Evolutionary conservation across 1,140 invertebrate species (phyloP).

Genomic region (Aphelenchoides besseyi): DNA sequence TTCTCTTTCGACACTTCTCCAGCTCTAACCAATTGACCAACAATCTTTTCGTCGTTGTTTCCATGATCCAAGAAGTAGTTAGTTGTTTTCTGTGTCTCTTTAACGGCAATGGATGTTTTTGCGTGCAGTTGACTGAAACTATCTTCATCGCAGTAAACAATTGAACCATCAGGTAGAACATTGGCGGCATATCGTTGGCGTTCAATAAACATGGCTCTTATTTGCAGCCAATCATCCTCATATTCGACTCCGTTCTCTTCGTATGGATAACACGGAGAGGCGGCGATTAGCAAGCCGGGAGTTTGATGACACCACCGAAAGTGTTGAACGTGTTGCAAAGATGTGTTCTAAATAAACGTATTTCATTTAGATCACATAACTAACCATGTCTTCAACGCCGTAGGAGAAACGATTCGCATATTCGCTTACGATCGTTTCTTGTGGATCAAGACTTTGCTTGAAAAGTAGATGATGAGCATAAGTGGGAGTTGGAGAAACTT

Average conservation of each 20-base stretch:
- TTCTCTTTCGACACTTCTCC: slow-evolving; percentile 4
- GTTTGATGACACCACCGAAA: slow-evolving; percentile 17
- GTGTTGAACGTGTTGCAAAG: slow-evolving; percentile 9
- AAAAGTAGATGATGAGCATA: slow-evolving; percentile 3
- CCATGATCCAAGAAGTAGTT: neutral
- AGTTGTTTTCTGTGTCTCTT: neutral
- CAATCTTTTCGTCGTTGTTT: neutral
- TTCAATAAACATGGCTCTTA: slow-evolving; percentile 9
- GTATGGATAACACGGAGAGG: neutral
- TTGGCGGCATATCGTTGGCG: neutral
- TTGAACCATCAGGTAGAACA: slow-evolving; percentile 13
- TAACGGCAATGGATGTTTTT: neutral
- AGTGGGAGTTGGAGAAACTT: neutral
- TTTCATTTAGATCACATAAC: neutral
- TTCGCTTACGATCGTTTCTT: neutral
- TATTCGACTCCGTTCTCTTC: neutral
- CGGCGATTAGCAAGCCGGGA: neutral
- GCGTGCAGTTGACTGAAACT: neutral
- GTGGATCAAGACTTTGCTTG: neutral
- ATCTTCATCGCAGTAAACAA: slow-evolving; percentile 4
- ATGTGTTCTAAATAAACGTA: slow-evolving; percentile 2
- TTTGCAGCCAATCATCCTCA: neutral
- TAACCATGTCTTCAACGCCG: slow-evolving; percentile 18
- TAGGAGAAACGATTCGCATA: slow-evolving; percentile 13
- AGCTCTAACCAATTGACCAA: neutral